Evolutionary conservation across 2,888 invertebrate species (phyloP).

Genomic region (Chrysopilus asiliformis): DNA sequence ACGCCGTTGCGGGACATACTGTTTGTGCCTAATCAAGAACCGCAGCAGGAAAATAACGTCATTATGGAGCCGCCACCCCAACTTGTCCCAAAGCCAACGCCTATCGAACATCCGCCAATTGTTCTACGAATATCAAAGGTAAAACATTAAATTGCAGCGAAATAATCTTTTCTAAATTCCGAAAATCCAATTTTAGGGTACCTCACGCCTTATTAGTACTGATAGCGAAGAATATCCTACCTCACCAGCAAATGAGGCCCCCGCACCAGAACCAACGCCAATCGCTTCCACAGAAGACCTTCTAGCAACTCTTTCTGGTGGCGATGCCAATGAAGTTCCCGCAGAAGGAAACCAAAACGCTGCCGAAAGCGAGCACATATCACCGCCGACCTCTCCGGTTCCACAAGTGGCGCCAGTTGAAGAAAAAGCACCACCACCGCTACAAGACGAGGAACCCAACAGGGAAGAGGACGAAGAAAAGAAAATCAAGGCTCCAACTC

Average conservation of each 20-base stretch:
- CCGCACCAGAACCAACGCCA: constrained; percentile 23
- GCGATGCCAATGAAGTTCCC: too few species aligned
- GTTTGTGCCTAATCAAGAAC: constrained; percentile 9
- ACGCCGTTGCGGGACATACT: constrained; percentile 28
- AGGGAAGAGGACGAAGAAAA: constrained; percentile 1
- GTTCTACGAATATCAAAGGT: constrained; percentile 76
- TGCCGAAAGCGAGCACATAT: too few species aligned
- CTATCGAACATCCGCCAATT: constrained; percentile 58
- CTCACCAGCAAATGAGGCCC: constrained; percentile 39
- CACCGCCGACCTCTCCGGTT: too few species aligned
- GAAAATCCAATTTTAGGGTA: too few species aligned
- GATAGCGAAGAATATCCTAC: constrained; percentile 49
- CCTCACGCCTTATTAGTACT: constrained; percentile 50
- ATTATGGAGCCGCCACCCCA: constrained; percentile 20
- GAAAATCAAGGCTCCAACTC: constrained; percentile 9
- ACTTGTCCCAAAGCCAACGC: constrained; percentile 23
- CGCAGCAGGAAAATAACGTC: constrained; percentile 9
- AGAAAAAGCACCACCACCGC: background rate
- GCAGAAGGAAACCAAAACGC: constrained; percentile 15
- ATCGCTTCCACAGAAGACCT: constrained; percentile 14
- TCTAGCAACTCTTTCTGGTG: constrained; percentile 12
- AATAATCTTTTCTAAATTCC: too few species aligned
- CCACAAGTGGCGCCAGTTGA: too few species aligned
- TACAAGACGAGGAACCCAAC: background rate
- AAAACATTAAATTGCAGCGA: too few species aligned